A percentile compares a stretch with the other conserved stretches of the same genome.
Evolutionary conservation across 92 coral and sea anemone genomes (phyloP).

Genomic region (Isaurus tuberculatus): DNA sequence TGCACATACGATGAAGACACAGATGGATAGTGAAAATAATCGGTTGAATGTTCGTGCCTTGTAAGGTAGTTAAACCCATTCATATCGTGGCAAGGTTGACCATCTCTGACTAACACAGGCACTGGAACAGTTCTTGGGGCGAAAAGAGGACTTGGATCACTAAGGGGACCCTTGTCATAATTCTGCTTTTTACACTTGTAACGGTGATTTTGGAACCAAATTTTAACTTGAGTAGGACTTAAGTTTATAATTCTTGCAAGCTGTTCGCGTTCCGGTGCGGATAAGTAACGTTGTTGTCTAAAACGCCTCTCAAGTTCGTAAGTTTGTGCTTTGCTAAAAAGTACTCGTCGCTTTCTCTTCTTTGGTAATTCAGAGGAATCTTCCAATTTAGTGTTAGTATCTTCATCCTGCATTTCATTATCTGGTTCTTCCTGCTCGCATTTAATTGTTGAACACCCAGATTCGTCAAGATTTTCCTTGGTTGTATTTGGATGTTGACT

Average conservation of each 20-base stretch:
- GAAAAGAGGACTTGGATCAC: slow-evolving; percentile 84
- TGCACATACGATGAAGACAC: slow-evolving; percentile 74
- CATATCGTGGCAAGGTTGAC: slow-evolving; percentile 88
- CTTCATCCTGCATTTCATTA: slow-evolving; percentile 65
- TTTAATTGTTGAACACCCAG: slow-evolving; percentile 44
- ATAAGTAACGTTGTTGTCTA: slow-evolving; percentile 93
- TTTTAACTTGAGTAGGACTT: slow-evolving; percentile 98
- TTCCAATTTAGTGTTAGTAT: slow-evolving; percentile 53
- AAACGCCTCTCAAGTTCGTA: slow-evolving; percentile 98
- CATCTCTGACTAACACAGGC: slow-evolving; percentile 90
- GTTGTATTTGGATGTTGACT: slow-evolving; percentile 39
- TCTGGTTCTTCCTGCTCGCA: slow-evolving; percentile 70
- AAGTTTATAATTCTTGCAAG: slow-evolving; percentile 94
- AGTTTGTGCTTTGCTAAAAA: slow-evolving; percentile 97
- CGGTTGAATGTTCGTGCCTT: slow-evolving; percentile 81
- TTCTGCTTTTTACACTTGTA: slow-evolving; percentile 98
- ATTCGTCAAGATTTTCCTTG: slow-evolving; percentile 37
- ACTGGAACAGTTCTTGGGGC: slow-evolving; percentile 94
- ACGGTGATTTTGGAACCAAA: slow-evolving; percentile 99
- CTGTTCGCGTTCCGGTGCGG: slow-evolving; percentile 99
- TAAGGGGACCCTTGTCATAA: slow-evolving; percentile 81
- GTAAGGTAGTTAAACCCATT: slow-evolving; percentile 76
- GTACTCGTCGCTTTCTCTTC: slow-evolving; percentile 98
- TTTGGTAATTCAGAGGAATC: slow-evolving; percentile 83
- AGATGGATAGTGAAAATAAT: slow-evolving; percentile 87